These are phyloP conservation scores for Apoda limacodes DNA, from an alignment of 2,888 invertebrate genomes.

Conservation along the genomic window DNA sequence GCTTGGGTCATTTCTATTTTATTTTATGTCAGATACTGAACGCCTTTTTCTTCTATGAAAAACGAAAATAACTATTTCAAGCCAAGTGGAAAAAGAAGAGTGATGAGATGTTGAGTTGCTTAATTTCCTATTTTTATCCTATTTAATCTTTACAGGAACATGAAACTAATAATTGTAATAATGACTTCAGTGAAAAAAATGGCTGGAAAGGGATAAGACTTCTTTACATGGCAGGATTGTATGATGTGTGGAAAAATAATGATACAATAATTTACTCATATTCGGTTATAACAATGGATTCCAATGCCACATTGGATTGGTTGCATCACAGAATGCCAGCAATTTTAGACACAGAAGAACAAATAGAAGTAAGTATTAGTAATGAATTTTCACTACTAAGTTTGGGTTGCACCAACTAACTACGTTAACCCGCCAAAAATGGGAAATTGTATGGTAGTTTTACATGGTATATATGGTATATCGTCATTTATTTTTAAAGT, in stretches of 20 bases:
- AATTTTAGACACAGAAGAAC: constrained; percentile 75
- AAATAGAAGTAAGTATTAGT: constrained; percentile 70
- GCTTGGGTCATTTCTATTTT: too few species aligned
- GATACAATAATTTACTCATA: constrained; percentile 76
- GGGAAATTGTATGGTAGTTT: too few species aligned
- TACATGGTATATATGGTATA: too few species aligned
- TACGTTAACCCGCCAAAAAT: too few species aligned
- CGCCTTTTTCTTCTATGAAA: too few species aligned
- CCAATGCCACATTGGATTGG: constrained; percentile 75
- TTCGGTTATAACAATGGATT: constrained; percentile 82
- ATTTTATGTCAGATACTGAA: too few species aligned
- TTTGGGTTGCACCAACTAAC: too few species aligned
- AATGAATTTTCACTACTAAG: too few species aligned
- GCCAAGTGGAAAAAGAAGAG: too few species aligned
- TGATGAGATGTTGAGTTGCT: too few species aligned
- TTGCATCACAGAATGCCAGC: constrained; percentile 86
- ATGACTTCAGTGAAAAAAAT: constrained; percentile 51
- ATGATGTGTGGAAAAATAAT: constrained; percentile 74
- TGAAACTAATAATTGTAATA: constrained; percentile 60
- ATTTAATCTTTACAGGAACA: constrained; percentile 44
- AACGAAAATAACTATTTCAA: too few species aligned
- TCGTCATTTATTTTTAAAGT: too few species aligned
- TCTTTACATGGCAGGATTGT: constrained; percentile 82
- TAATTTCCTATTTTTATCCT: neutral
- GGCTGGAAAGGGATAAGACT: constrained; percentile 75